phyloP scores from a whole-genome alignment of 2,113 vertebrate genomes.

The Amia ocellicauda region DNA sequence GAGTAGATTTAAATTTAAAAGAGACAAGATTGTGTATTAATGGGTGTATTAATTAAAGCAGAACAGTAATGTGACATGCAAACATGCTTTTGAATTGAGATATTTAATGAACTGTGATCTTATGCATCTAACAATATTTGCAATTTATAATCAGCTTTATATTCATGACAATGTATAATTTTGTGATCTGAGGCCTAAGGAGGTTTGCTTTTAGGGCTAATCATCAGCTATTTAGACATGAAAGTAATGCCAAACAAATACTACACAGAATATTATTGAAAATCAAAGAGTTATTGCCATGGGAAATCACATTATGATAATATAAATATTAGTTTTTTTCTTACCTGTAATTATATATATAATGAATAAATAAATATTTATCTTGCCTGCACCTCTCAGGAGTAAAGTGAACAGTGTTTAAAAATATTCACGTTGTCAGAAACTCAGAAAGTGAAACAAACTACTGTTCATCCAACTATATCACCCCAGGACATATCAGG shows the following conservation, averaged over 20 bases:
- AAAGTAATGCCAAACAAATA: conserved; percentile 15
- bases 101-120: background rate
- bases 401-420: too few relatives aligned
- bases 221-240: conserved; percentile 22
- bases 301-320: conserved; percentile 23
- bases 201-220: background rate
- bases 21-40: too few relatives aligned
- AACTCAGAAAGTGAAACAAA: background rate
- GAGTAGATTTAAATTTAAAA: too few relatives aligned
- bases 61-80: too few relatives aligned
- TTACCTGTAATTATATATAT: too few relatives aligned
- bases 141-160: conserved; percentile 13
- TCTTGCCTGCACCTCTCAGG: too few relatives aligned
- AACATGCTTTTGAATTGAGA: background rate
- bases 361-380: too few relatives aligned
- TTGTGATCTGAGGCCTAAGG: conserved; percentile 16
- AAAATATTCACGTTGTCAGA: background rate
- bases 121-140: conserved; percentile 9
- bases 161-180: conserved; percentile 14
- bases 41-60: too few relatives aligned
- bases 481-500: background rate
- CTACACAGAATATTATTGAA: conserved; percentile 16
- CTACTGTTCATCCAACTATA: background rate
- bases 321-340: background rate
- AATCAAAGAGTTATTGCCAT: conserved; percentile 21